These are phyloP conservation scores for Pediacus dermestoides DNA, from an alignment of 2,888 invertebrate genomes.

Conservation along the genomic window DNA sequence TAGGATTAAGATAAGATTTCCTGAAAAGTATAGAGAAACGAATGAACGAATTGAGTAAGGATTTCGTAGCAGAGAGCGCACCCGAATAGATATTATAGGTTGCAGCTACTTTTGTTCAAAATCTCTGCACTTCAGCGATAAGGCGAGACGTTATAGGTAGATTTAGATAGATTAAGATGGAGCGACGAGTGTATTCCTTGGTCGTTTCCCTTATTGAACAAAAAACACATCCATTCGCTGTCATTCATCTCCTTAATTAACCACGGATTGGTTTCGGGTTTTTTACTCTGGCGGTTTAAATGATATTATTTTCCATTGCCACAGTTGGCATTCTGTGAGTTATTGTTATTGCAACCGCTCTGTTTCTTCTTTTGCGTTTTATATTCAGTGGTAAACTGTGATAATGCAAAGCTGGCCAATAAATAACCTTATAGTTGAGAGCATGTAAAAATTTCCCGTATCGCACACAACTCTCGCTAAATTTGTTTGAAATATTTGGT, in stretches of 20 bases:
- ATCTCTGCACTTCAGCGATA: slow-evolving; percentile 43
- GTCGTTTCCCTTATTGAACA: not conserved
- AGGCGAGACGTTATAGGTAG: slow-evolving; percentile 42
- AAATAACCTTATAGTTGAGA: slow-evolving; percentile 11
- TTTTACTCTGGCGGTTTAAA: too few relatives aligned
- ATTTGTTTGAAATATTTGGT: slow-evolving; percentile 34
- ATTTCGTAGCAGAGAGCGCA: slow-evolving; percentile 22
- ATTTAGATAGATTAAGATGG: slow-evolving; percentile 47
- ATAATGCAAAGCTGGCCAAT: slow-evolving; percentile 13
- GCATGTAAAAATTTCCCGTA: slow-evolving; percentile 33
- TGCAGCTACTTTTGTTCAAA: slow-evolving; percentile 36
- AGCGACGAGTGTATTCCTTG: slow-evolving; percentile 22
- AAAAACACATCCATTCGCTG: too few relatives aligned
- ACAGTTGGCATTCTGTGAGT: too few relatives aligned
- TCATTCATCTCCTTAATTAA: too few relatives aligned
- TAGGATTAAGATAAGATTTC: slow-evolving; percentile 29
- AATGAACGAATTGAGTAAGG: slow-evolving; percentile 25
- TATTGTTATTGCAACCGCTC: slow-evolving; percentile 12
- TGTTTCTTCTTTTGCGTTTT: slow-evolving; percentile 10
- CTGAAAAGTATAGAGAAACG: slow-evolving; percentile 23
- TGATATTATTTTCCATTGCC: too few relatives aligned
- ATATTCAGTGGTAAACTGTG: slow-evolving; percentile 14
- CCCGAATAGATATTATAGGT: slow-evolving; percentile 30
- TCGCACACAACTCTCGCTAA: slow-evolving; percentile 32
- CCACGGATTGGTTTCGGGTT: too few relatives aligned